phyloP scores from a whole-genome alignment of 2,797 vertebrate genomes.

The Anguilla obscura region DNA sequence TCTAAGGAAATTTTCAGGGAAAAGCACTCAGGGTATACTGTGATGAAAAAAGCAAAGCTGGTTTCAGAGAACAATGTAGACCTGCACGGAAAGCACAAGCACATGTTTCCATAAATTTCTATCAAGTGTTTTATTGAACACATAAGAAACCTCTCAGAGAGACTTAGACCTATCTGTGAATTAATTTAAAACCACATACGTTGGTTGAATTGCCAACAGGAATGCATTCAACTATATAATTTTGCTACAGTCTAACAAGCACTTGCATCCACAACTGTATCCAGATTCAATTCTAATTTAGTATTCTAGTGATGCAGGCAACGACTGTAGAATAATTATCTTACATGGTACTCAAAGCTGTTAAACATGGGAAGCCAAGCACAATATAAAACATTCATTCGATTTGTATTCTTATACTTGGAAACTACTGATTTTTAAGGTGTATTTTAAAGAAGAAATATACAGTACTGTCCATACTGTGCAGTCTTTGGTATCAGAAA shows the following conservation, averaged over 20 bases:
- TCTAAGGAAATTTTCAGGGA: not conserved
- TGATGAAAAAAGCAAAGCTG: not conserved
- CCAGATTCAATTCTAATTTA: conserved; percentile 1
- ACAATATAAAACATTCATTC: no score
- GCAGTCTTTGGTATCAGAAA: no score
- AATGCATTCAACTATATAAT: not conserved
- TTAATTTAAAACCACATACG: no score
- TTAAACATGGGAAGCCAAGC: no score
- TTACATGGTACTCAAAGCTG: no score
- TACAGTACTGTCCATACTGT: no score
- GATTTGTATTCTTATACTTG: no score
- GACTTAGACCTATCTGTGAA: no score
- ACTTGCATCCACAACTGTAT: not conserved
- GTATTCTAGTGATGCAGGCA: not conserved
- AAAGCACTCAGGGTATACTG: not conserved
- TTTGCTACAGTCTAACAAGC: not conserved
- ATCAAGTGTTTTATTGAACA: not conserved
- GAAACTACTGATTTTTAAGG: no score
- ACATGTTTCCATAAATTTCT: not conserved
- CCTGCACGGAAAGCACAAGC: not conserved
- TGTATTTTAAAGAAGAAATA: no score
- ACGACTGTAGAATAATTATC: no score
- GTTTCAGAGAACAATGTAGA: not conserved
- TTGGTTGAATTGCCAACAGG: not conserved
- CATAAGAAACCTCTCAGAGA: not conserved